Evolutionary conservation across 2,113 vertebrate genomes (phyloP).

Genomic region (Platysteira castanea): DNA sequence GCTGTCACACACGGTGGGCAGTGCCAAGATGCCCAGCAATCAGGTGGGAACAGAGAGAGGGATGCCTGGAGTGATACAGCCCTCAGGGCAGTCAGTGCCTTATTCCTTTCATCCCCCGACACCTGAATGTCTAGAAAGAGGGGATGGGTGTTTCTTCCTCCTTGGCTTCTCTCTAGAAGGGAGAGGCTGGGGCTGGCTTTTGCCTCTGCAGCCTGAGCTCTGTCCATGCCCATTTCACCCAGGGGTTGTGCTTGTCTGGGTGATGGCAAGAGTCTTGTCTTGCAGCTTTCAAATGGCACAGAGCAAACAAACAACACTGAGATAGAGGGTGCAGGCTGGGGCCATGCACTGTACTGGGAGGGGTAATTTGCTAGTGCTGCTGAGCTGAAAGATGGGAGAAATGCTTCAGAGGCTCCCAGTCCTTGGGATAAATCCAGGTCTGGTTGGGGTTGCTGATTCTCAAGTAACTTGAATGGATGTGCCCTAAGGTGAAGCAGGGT

Average conservation of each 20-base stretch:
- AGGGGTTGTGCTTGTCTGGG: neutral
- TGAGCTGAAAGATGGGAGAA: neutral
- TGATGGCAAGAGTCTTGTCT: neutral
- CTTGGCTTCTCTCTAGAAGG: neutral
- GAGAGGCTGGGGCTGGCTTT: neutral
- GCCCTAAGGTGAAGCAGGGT: neutral
- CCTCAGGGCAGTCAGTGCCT: neutral
- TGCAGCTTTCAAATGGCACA: neutral
- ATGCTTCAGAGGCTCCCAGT: neutral
- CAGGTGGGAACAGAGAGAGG: neutral
- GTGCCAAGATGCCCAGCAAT: neutral
- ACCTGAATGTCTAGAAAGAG: neutral
- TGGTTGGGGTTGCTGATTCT: neutral
- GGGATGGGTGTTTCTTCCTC: neutral
- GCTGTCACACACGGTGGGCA: rapidly evolving
- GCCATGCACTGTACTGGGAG: neutral
- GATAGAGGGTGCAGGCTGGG: neutral
- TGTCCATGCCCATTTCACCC: neutral
- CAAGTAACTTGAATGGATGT: neutral
- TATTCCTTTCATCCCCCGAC: neutral
- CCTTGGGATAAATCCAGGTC: neutral
- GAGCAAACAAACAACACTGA: neutral
- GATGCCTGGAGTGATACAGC: neutral
- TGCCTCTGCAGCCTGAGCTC: neutral
- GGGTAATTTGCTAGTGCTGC: neutral